Evolutionary conservation across 2,888 invertebrate species (phyloP), one percentile per base, ranked within the genome.

Genomic region (Furcula furcula): DNA sequence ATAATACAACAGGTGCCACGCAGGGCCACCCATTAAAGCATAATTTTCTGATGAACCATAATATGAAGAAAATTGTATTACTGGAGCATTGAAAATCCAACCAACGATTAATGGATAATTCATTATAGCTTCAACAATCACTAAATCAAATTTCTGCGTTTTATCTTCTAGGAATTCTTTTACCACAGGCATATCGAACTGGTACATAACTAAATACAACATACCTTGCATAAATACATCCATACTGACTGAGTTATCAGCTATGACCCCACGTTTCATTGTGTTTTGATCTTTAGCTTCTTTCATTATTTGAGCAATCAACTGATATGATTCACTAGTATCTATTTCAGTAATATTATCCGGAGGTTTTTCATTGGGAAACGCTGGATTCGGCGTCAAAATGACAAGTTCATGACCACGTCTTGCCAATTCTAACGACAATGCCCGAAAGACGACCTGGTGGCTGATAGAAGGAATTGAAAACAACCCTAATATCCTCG

Each of bases 21-120:
- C 9, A n/a, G 29, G 25, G 7, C 32, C 27, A 0, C 38, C 38
- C 2, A 15, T 10, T 1, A 10, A 11, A 7, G 31, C 34, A 19
- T 16, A 34, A n/a, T 12, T 7, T 11, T 34, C 38, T 1, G 30
- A 22, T 4, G 27, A 22, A 9, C 34, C 34, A 10, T 39, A 31
- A 7, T 22, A 31, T 1, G 38, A 39, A 79, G 34, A 39, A 10
- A 39, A 19, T 7, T 21, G 11, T 18, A 40, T 40, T 2, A 40
- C 33, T 2, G 40, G 36, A 6, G 36, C 40, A 6, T 40, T 21
- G 13, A 30, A 40, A 10, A 36, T 34, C 6, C 34, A 26, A 7
- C 26, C 33, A 15, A 33, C 29, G 10, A 40, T 33, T n/a, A 13
- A 31, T 1, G 21, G 14, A 13, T 10, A 19, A 7, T n/a, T 30